Conservation (phyloP, 2,888 invertebrate species). For the Argyresthia goedartella region DNA sequence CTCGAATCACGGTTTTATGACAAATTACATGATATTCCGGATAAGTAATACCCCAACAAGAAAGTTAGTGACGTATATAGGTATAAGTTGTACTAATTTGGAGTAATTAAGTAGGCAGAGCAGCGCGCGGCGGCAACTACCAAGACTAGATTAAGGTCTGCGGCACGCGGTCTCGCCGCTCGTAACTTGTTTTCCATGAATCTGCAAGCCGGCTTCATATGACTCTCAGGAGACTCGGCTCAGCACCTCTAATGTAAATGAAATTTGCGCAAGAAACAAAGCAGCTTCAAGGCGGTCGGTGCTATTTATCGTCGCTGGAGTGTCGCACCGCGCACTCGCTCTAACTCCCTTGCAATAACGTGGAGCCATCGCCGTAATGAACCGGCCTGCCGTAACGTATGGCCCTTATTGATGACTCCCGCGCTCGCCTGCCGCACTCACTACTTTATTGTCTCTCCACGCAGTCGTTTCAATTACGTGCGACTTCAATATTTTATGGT, state of each 20-base stretch:
- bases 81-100: constrained; percentile 60
- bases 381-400: constrained; percentile 57
- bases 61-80: constrained; percentile 54
- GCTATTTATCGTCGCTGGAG: constrained; percentile 61
- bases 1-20: too few species aligned
- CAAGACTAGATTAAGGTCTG: constrained; percentile 54
- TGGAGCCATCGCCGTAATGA: constrained; percentile 56
- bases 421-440: constrained; percentile 37
- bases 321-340: constrained; percentile 31
- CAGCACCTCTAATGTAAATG: constrained; percentile 67
- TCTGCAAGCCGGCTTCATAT: constrained; percentile 58
- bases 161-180: constrained; percentile 44
- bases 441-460: constrained; percentile 46
- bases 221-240: constrained; percentile 51
- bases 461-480: constrained; percentile 48
- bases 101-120: constrained; percentile 58
- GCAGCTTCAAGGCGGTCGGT: constrained; percentile 34
- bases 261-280: constrained; percentile 68
- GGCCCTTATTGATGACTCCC: constrained; percentile 61
- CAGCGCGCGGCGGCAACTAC: constrained; percentile 34
- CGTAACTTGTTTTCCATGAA: constrained; percentile 64
- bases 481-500: constrained; percentile 44
- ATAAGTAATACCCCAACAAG: too few species aligned
- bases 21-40: too few species aligned
- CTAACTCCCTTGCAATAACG: constrained; percentile 63